Conservation (phyloP, 37 sponge, comb jelly and placozoan species). For the Eunapius fragilis region DNA sequence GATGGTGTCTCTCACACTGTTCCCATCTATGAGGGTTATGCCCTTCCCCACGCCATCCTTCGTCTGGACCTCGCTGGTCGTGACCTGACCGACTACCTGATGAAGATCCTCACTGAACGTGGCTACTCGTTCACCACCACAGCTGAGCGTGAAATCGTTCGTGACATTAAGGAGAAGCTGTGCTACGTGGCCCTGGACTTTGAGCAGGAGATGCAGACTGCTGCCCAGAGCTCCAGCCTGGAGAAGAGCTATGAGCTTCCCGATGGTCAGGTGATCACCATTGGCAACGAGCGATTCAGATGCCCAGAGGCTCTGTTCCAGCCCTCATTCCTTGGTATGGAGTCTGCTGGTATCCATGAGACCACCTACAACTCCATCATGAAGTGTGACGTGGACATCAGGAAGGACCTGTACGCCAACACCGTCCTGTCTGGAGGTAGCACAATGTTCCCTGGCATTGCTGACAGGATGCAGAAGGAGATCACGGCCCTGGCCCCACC, state of each 20-base stretch:
- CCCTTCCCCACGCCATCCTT: conserved; percentile 98
- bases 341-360: conserved; percentile 99
- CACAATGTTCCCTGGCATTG: conserved; percentile 99
- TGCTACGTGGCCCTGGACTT: conserved; percentile 99
- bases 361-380: conserved; percentile 99
- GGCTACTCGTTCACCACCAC: conserved; percentile 94
- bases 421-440: conserved; percentile 99
- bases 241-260: conserved; percentile 99
- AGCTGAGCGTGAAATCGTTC: conserved; percentile 94
- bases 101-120: conserved; percentile 99
- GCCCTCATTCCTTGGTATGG: conserved; percentile 95
- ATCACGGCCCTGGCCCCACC: conserved; percentile 97
- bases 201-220: conserved; percentile 99
- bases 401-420: conserved; percentile 99
- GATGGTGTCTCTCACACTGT: conserved; percentile 99
- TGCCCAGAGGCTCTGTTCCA: conserved; percentile 92
- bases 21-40: conserved; percentile 99
- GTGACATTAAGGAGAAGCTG: conserved; percentile 98
- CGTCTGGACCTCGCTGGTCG: conserved; percentile 99
- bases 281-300: conserved; percentile 97
- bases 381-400: conserved; percentile 99
- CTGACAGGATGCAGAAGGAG: conserved; percentile 99
- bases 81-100: conserved; percentile 99
- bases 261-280: conserved; percentile 99
- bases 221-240: conserved; percentile 84